Evolutionary conservation across 2,888 invertebrate genomes (phyloP).

Genomic region (Nebria brevicollis): DNA sequence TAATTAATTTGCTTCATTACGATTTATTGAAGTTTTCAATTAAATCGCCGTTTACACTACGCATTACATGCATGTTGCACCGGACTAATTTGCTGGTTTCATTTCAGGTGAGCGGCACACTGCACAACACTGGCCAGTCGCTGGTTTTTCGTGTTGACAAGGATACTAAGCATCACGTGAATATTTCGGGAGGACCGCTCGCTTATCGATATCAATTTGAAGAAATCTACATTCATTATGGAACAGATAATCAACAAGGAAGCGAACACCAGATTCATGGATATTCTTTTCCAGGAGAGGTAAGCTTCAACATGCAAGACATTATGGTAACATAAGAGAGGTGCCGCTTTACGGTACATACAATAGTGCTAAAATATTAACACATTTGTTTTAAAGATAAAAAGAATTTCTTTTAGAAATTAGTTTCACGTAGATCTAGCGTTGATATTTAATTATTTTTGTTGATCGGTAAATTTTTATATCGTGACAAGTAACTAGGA

Average conservation of each 20-base stretch:
- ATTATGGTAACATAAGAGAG: no score
- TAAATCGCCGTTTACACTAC: background rate
- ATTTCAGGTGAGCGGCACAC: constrained; percentile 82
- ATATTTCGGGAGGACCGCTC: constrained; percentile 95
- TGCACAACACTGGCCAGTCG: constrained; percentile 95
- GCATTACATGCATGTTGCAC: background rate
- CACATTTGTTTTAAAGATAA: no score
- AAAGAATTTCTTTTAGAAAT: no score
- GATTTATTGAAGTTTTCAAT: background rate
- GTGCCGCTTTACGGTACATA: no score
- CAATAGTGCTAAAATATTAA: no score
- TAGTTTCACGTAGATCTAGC: no score
- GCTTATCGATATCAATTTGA: constrained; percentile 96
- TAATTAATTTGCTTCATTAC: background rate
- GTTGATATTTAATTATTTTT: no score
- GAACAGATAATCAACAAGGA: constrained; percentile 87
- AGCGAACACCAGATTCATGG: constrained; percentile 97
- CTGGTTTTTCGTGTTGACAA: constrained; percentile 91
- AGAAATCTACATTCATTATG: constrained; percentile 96
- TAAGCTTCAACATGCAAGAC: constrained; percentile 63
- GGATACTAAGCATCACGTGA: constrained; percentile 89
- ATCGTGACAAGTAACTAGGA: no score
- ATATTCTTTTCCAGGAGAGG: constrained; percentile 97
- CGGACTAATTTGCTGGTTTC: constrained; percentile 40
- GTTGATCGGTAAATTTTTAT: no score